Evolutionary conservation across 2,113 vertebrate genomes (phyloP).

Genomic region (Alethe castanea): DNA sequence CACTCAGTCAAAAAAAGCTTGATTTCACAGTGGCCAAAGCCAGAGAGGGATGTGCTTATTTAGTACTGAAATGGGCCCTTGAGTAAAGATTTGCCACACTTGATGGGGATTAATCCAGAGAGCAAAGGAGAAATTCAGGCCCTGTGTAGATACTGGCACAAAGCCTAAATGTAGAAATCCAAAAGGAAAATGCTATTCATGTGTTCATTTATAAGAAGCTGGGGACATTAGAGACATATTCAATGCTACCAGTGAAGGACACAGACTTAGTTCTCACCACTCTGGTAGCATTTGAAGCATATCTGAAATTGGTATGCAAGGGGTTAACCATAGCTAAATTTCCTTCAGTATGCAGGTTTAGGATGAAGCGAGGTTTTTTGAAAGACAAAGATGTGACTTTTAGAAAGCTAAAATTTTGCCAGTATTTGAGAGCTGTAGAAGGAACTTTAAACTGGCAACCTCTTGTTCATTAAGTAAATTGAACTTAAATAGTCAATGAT

Average conservation of each 20-base stretch:
- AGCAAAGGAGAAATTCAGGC: background rate
- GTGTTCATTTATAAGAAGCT: background rate
- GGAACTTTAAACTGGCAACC: background rate
- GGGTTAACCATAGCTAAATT: background rate
- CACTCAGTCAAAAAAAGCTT: background rate
- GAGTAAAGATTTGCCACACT: constrained; percentile 12
- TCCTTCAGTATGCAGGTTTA: background rate
- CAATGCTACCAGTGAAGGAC: background rate
- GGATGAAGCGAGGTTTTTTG: background rate
- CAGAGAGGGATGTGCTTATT: background rate
- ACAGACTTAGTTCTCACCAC: background rate
- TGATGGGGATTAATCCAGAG: constrained; percentile 17
- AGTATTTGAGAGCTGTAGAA: background rate
- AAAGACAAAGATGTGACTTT: background rate
- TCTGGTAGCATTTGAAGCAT: background rate
- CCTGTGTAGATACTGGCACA: background rate
- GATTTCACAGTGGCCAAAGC: background rate
- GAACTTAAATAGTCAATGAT: background rate
- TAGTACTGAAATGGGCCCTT: background rate
- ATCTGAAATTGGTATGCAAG: background rate
- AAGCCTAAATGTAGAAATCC: background rate
- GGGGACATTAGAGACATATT: background rate
- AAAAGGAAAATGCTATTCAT: background rate
- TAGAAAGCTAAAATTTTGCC: background rate
- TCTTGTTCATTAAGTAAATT: background rate